Evolutionary conservation across 2,888 invertebrate genomes (phyloP).

Genomic region (Thymelicus acteon): DNA sequence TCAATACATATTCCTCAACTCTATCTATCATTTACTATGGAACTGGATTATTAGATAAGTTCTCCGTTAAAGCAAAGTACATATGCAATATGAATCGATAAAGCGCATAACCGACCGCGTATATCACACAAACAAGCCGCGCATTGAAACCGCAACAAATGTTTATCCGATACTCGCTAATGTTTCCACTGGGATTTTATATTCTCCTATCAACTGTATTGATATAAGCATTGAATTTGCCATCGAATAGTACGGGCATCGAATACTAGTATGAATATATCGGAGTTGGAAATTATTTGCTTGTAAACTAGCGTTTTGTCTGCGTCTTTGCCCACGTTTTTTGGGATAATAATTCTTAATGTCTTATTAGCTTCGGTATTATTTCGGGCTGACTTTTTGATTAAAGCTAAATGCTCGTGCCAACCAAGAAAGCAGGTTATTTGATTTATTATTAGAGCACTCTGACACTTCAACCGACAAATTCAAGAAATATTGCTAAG

Average conservation of each 20-base stretch:
- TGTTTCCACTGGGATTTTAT: constrained; percentile 23
- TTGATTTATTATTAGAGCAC: too few relatives aligned
- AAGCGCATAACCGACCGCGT: constrained; percentile 5
- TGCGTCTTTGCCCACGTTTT: too few relatives aligned
- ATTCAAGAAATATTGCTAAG: too few relatives aligned
- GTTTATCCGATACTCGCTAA: constrained; percentile 24
- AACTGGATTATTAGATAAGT: background rate
- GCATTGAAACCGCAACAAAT: constrained; percentile 32
- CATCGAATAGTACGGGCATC: background rate
- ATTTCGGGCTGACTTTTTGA: too few relatives aligned
- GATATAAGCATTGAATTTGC: background rate
- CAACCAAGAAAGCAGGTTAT: too few relatives aligned
- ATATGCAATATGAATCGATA: constrained; percentile 1
- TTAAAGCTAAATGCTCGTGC: too few relatives aligned
- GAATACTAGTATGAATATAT: background rate
- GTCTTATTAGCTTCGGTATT: too few relatives aligned
- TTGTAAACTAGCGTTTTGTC: too few relatives aligned
- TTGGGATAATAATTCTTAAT: too few relatives aligned
- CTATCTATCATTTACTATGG: too few relatives aligned
- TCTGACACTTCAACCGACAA: too few relatives aligned
- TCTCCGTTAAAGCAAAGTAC: background rate
- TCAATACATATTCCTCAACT: too few relatives aligned
- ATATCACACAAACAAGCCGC: constrained; percentile 30
- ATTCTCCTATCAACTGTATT: constrained; percentile 17
- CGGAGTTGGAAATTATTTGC: constrained; percentile 1